Base-by-base conservation (phyloP, 2,797 vertebrate genomes). In the Aythya fuligula region DNA sequence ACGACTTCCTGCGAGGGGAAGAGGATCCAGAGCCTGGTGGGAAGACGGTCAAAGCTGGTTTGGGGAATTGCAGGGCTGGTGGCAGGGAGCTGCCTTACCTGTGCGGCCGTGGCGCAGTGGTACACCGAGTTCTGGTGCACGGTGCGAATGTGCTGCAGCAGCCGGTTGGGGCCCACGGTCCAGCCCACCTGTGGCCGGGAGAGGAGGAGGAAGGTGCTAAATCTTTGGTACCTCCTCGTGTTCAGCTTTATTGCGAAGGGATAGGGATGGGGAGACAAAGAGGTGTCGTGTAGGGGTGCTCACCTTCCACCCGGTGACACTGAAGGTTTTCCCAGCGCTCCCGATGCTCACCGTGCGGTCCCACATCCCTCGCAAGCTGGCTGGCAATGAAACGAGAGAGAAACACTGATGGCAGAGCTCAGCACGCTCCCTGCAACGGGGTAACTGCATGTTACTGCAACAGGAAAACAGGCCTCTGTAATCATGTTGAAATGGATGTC, bases 281-380 rank as follows among this genome's bases (percentile, higher is more conserved):
- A 71, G 41, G 56, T 8, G 38, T 25, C 30, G 13, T 16, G 4
- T 2, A 8, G 36, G 66, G 21, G 39, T 57, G 69, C 38, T 96
- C 54, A 99, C 99, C 99, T 99, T 99, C 99, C 98, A 99, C 82
- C 99, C 99, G 1, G 99, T 99, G 61, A 96, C 98, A 62, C 99
- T 99, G 65, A 99, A 99, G 39, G 98, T 98, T 97, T 99, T 99
- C 73, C 99, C 99, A 28, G 98, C 99, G 2, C 99, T 99, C 36
- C 99, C 98, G 0, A 99, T 79, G 30, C 96, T 99, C 87, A 99
- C 71, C 0, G 99, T 99, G 69, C 99, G 98, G 32, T 99, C 99
- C 99, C 99, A 99, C 99, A 99, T 99, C 65, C 99, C 99, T 22
- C 97, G 98, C 73, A 99, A 98, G 93, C 97, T 99, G 93, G 99